Evolutionary conservation across 2,888 invertebrate genomes (phyloP).

Genomic region (Gandaritis pyraliata): DNA sequence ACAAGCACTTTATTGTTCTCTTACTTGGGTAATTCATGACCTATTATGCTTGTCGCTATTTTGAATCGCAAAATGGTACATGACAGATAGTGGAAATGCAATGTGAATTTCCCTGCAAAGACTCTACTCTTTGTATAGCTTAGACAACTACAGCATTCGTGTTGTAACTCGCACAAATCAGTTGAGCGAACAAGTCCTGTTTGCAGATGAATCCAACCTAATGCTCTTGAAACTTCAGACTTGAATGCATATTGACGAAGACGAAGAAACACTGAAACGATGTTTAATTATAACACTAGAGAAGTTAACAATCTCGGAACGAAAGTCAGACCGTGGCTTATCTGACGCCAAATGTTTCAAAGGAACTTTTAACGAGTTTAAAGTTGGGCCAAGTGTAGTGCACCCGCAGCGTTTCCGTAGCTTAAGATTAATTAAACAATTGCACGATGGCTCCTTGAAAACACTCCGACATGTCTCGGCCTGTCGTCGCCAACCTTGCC

Average conservation of each 20-base stretch:
- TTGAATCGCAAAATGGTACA: slow-evolving; percentile 28
- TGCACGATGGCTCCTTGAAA: slow-evolving; percentile 83
- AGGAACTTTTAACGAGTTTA: slow-evolving; percentile 84
- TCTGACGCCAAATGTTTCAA: slow-evolving; percentile 84
- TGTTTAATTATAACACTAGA: slow-evolving; percentile 81
- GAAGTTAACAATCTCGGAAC: slow-evolving; percentile 80
- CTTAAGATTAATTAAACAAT: slow-evolving; percentile 84
- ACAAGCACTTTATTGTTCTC: slow-evolving; percentile 63
- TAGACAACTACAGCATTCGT: background rate
- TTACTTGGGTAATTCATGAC: slow-evolving; percentile 52
- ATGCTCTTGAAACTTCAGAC: slow-evolving; percentile 17
- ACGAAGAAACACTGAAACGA: slow-evolving; percentile 52
- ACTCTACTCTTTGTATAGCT: background rate
- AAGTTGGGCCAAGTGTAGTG: slow-evolving; percentile 82
- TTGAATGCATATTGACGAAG: slow-evolving; percentile 28
- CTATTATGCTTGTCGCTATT: slow-evolving; percentile 42
- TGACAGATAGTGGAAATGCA: slow-evolving; percentile 5
- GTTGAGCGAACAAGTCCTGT: slow-evolving; percentile 9
- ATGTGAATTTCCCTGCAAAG: slow-evolving; percentile 12
- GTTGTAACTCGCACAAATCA: slow-evolving; percentile 7
- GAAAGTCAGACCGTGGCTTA: slow-evolving; percentile 81
- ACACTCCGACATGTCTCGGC: slow-evolving; percentile 84
- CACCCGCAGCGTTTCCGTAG: slow-evolving; percentile 75
- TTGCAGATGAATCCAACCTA: slow-evolving; percentile 10
- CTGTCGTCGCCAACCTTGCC: slow-evolving; percentile 83